phyloP scores from a whole-genome alignment of 2,797 vertebrate species.

The Syncerus caffer region DNA sequence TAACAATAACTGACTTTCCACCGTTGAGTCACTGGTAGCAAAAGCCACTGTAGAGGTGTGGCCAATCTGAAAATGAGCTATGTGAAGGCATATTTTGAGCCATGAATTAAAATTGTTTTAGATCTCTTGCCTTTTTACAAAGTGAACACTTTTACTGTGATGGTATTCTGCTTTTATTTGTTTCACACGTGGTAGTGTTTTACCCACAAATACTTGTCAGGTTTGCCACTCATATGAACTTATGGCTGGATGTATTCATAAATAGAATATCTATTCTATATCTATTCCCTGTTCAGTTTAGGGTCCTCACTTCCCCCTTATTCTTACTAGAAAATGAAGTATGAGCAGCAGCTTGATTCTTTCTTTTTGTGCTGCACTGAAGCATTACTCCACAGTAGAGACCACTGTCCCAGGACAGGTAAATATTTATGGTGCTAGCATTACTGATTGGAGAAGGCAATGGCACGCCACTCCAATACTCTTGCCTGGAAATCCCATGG shows the following conservation, averaged over 20 bases:
- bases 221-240: conserved; percentile 32
- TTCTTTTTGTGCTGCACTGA: not conserved
- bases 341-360: not conserved
- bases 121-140: not conserved
- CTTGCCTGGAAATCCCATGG: no score
- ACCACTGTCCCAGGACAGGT: not conserved
- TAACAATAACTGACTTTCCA: not conserved
- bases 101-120: not conserved
- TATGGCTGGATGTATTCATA: not conserved
- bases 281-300: not conserved
- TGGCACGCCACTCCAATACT: no score
- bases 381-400: not conserved
- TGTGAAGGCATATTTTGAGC: not conserved
- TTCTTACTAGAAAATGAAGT: not conserved
- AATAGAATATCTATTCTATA: not conserved
- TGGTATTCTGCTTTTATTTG: not conserved
- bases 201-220: conserved; percentile 47
- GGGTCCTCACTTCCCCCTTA: not conserved
- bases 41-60: not conserved
- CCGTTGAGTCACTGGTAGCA: no score
- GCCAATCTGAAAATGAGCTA: not conserved
- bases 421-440: not conserved
- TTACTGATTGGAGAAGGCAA: not conserved
- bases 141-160: not conserved
- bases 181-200: conserved; percentile 30